A percentile compares a stretch with the other conserved stretches of the same genome.
Conservation (phyloP, 2,888 invertebrate species). For the Bruchidius siliquastri region DNA sequence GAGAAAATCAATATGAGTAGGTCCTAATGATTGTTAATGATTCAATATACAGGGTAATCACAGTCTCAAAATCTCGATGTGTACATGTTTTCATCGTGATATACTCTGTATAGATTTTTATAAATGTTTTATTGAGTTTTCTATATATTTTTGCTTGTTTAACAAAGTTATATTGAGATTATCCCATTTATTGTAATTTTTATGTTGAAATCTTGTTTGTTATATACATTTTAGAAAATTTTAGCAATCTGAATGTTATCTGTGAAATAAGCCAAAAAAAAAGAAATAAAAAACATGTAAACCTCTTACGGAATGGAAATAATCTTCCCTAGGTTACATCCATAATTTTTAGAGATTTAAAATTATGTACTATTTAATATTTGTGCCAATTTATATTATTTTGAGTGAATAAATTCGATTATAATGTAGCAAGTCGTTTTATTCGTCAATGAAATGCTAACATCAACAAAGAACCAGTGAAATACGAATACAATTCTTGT, state of each 20-base stretch:
- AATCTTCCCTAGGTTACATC: constrained; percentile 17
- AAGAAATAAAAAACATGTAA: constrained; percentile 3
- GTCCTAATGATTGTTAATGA: constrained; percentile 16
- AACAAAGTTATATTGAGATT: constrained; percentile 20
- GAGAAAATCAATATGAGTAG: constrained; percentile 8
- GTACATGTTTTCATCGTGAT: constrained; percentile 9
- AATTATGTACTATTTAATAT: constrained; percentile 26
- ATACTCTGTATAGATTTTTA: constrained; percentile 14
- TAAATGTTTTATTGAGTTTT: constrained; percentile 21
- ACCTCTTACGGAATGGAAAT: constrained; percentile 2
- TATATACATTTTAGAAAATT: constrained; percentile 17
- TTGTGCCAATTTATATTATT: constrained; percentile 36
- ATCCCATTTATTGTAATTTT: constrained; percentile 18
- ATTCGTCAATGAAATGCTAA: constrained; percentile 23
- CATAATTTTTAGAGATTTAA: constrained; percentile 18
- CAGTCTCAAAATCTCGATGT: constrained; percentile 12
- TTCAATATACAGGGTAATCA: constrained; percentile 15
- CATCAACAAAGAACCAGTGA: constrained; percentile 15
- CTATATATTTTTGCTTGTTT: constrained; percentile 22
- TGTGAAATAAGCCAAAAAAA: constrained; percentile 24
- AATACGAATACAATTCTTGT: neutral
- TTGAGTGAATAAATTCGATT: constrained; percentile 31
- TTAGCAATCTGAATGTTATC: constrained; percentile 12
- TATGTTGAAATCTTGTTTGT: constrained; percentile 22
- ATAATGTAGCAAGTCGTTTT: constrained; percentile 19